Conservation (phyloP, 2,797 vertebrate genomes). For the Syngnathus rostellatus region DNA sequence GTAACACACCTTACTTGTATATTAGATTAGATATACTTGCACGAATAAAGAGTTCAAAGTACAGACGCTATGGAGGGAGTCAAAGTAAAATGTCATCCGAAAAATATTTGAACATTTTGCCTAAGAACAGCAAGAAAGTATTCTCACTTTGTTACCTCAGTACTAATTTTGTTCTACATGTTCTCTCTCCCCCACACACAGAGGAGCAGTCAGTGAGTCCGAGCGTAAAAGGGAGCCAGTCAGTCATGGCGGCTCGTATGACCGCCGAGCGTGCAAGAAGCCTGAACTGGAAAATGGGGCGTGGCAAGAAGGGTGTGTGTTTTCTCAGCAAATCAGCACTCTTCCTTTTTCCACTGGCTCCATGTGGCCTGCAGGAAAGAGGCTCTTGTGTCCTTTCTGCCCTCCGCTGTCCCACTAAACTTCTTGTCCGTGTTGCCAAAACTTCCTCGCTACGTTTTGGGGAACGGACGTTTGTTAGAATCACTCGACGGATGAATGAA, state of each 20-base stretch:
- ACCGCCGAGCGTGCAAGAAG: slow-evolving; percentile 43
- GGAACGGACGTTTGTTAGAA: background rate
- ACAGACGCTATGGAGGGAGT: too few species aligned
- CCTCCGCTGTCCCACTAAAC: slow-evolving; percentile 4
- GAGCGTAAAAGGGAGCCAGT: slow-evolving; percentile 24
- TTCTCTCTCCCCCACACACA: background rate
- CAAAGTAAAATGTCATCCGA: too few species aligned
- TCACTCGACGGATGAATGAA: background rate
- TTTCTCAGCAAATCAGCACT: slow-evolving; percentile 54
- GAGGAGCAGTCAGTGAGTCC: slow-evolving; percentile 25
- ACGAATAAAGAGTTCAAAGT: too few species aligned
- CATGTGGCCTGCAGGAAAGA: slow-evolving; percentile 35
- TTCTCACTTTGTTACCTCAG: background rate
- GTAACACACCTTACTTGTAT: too few species aligned
- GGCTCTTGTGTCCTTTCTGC: slow-evolving; percentile 23
- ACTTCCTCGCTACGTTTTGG: background rate
- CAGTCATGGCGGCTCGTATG: slow-evolving; percentile 40
- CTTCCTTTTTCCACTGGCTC: slow-evolving; percentile 28
- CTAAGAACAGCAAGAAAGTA: background rate
- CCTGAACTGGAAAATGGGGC: slow-evolving; percentile 7
- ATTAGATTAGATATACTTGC: too few species aligned
- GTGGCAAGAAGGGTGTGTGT: slow-evolving; percentile 44
- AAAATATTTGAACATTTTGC: background rate
- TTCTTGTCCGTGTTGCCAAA: background rate
- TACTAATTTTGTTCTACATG: background rate